A percentile compares a stretch with the other conserved stretches of the same genome.
Conservation (phyloP, 2,113 vertebrate genomes). For the Galbula dea region DNA sequence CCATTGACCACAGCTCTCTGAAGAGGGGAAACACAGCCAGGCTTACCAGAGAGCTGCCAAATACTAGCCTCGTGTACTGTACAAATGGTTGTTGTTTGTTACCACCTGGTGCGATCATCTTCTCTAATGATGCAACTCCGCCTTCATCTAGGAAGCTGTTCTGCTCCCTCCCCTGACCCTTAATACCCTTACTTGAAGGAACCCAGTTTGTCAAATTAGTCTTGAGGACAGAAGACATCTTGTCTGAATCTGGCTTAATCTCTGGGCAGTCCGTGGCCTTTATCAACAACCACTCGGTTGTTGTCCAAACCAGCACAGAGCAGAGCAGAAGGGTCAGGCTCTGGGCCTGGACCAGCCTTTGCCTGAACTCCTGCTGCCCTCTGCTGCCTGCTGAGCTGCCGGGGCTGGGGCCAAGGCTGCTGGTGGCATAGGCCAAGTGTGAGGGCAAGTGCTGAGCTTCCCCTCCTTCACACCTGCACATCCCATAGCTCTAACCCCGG, state of each 20-base stretch:
- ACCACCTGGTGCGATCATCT: not conserved
- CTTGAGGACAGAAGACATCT: not conserved
- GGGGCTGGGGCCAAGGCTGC: not conserved
- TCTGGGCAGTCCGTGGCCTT: rapidly evolving
- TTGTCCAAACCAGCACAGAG: not conserved
- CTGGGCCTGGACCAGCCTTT: not conserved
- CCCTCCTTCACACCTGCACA: rapidly evolving
- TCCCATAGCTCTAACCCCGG: not conserved
- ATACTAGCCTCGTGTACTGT: not conserved
- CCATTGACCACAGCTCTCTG: not conserved
- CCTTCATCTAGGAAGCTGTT: not conserved
- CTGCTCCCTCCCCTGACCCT: not conserved
- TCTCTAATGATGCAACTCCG: not conserved
- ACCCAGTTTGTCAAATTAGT: not conserved
- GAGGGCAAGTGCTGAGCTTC: not conserved
- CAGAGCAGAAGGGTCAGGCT: not conserved
- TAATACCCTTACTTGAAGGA: not conserved
- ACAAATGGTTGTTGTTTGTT: not conserved
- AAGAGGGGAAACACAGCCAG: not conserved
- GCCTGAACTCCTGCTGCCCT: not conserved
- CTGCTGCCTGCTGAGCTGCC: not conserved
- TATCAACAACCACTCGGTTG: not conserved
- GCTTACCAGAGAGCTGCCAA: not conserved
- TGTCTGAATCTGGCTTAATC: not conserved
- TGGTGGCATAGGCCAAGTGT: too few species aligned